Base-by-base conservation (phyloP, 2,113 vertebrate genomes). In the Daboia siamensis region DNA sequence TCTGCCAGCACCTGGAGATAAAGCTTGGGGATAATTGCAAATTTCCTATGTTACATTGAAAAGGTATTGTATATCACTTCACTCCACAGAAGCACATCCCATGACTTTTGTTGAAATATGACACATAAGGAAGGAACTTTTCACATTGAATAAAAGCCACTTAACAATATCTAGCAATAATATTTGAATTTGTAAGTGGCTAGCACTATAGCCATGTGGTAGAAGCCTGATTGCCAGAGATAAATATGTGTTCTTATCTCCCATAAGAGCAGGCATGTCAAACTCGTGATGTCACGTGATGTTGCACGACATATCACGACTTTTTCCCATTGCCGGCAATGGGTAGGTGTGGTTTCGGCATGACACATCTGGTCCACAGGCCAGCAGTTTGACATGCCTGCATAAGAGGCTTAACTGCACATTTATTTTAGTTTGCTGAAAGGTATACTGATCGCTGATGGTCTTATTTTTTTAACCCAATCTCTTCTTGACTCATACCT, bases 211-310 rank as follows among this genome's bases (percentile, higher is more conserved):
- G 10, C 57, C 46, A 87, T 46, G 0, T 64, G 3, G 86, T 90
- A 61, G 54, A 29, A 0, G 0, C 51, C 48, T 33, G 0, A 55
- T 0, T 3, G 1, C 0, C 11, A 5, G 7, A 3, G 5, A 5
- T 64, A 0, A n/a, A 74, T 10, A 48, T 11, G 0, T 1, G 89
- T 48, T 29, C 20, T 55, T 89, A 80, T 33, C 39, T 92, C 39
- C 44, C 12, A 46, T 6, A 39, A 44, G 5, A 46, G 48, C 8
- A 51, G 48, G 48, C 8, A 51, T 51, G 48, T 51, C 8, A 51
- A 51, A 51, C 48, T 51, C 48, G 7, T 8, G 8, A 51, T 51
- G 48, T 51, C 48, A 51, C 8, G 48, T 51, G 48, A 51, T 8
- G 0, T 51, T 8, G 1, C 48, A 51, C 7, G 48, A 51, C 1